These are phyloP conservation scores for Glyphotaelius pellucidus DNA, from an alignment of 2,888 invertebrate genomes.

Conservation along the genomic window DNA sequence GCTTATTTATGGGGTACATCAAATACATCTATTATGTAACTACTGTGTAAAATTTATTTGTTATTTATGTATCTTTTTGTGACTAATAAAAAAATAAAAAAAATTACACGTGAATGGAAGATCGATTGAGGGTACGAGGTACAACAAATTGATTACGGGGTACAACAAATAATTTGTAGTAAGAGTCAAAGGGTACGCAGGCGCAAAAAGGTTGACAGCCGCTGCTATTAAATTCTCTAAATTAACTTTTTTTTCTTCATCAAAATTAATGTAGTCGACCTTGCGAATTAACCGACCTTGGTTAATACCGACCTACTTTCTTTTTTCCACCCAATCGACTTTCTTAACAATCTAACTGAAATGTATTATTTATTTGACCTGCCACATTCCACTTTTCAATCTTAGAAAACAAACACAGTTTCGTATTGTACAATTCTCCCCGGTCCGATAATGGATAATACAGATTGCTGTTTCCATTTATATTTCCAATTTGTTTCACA, in stretches of 20 bases:
- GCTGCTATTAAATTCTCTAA: too few relatives aligned
- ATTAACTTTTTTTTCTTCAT: not conserved
- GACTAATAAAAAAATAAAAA: too few relatives aligned
- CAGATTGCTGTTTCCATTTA: slow-evolving; percentile 11
- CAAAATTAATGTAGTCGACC: not conserved
- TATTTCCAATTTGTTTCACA: slow-evolving; percentile 17
- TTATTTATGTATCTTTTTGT: too few relatives aligned
- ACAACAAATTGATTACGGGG: too few relatives aligned
- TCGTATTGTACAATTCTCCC: slow-evolving; percentile 4
- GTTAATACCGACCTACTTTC: not conserved
- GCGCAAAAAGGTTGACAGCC: too few relatives aligned
- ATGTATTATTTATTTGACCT: slow-evolving; percentile 21
- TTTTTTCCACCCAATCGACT: not conserved
- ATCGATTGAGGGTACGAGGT: too few relatives aligned
- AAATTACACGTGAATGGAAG: too few relatives aligned
- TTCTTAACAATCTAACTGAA: not conserved
- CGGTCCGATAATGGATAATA: slow-evolving; percentile 8
- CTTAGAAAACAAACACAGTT: slow-evolving; percentile 20
- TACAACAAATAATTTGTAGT: too few relatives aligned
- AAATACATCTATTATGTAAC: too few relatives aligned
- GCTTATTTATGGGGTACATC: too few relatives aligned
- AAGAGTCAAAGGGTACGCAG: too few relatives aligned
- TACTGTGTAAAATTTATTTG: too few relatives aligned
- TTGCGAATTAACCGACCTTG: not conserved
- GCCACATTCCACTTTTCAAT: slow-evolving; percentile 35